Base-by-base conservation (phyloP, 2,113 vertebrate species). In the Pyxicephalus adspersus region DNA sequence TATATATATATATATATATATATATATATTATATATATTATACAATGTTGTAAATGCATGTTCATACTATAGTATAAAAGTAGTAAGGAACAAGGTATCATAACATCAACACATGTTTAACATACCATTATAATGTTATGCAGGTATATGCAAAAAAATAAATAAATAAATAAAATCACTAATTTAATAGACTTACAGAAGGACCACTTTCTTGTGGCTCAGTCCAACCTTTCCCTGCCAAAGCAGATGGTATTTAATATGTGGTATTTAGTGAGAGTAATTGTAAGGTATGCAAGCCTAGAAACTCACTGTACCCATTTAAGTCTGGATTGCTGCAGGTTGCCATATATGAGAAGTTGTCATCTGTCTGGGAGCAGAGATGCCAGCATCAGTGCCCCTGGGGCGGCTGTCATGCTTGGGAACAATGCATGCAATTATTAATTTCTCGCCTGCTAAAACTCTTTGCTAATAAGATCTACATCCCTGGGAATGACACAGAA, bases 381-480 rank as follows among this genome's bases (percentile, higher is more conserved):
- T 76, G 77, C 83, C 77, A 83, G 55, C 55, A 75, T 78, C 63
- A 34, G 67, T 67, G 64, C 76, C 76, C 50, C 72, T 63, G n/a
- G 83, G 68, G 65, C n/a, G 25, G 55, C 11, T 75, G 83, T 74
- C 70, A 45, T 54, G 76, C 55, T 38, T 67, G 83, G 77, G 63
- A 76, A 76, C 77, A 80, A 79, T 76, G 68, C 70, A 83, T 80
- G 64, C 71, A 74, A 83, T 83, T 83, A 83, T 78, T 78, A 83
- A 79, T 83, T 77, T 83, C 60, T 77, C 51, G 50, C 60, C 82
- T 78, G 82, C 82, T 67, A 83, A 83, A 63, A 26, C 45, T 60
- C 66, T 73, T 74, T 83, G 82, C 76, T 83, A 83, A 83, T 83
- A 68, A 80, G 63, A 80, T 75, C 63, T 61, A 66, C 76, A 51